phyloP scores from a whole-genome alignment of 2,113 vertebrate species.

The Melospiza georgiana region DNA sequence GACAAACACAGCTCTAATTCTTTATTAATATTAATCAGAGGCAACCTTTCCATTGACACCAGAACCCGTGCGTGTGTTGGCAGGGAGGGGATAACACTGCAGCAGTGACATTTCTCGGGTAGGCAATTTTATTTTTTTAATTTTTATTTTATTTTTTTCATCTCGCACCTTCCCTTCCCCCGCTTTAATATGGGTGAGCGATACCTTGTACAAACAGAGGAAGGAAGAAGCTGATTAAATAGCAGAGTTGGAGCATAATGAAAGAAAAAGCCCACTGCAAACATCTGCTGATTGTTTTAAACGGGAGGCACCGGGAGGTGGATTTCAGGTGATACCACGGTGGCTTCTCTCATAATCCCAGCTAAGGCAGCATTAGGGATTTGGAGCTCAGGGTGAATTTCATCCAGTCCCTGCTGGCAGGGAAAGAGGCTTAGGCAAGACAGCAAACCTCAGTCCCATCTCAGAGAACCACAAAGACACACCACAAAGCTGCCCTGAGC shows the following conservation, averaged over 20 bases:
- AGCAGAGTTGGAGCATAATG: constrained; percentile 78
- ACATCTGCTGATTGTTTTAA: constrained; percentile 75
- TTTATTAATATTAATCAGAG: constrained; percentile 80
- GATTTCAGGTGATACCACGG: constrained; percentile 69
- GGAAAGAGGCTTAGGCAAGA: constrained; percentile 17
- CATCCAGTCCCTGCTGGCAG: constrained; percentile 29
- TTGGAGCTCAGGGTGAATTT: constrained; percentile 51
- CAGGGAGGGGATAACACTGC: constrained; percentile 53
- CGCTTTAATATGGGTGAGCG: constrained; percentile 59
- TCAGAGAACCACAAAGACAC: background rate
- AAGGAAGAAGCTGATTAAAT: constrained; percentile 79
- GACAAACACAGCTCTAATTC: constrained; percentile 73
- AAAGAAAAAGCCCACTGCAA: constrained; percentile 79
- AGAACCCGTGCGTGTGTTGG: constrained; percentile 51
- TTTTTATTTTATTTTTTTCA: background rate
- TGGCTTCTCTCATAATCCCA: constrained; percentile 65
- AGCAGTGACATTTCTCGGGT: constrained; percentile 73
- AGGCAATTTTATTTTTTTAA: background rate
- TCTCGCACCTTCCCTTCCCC: background rate
- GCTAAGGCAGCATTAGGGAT: constrained; percentile 44
- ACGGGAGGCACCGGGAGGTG: constrained; percentile 40
- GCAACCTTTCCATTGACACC: constrained; percentile 69
- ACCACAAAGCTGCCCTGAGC: background rate
- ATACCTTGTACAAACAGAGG: constrained; percentile 77
- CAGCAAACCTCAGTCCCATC: constrained; percentile 7